These are phyloP conservation scores for Macrotrachela quadricornifera DNA, from an alignment of 1,140 invertebrate genomes.

Conservation along the genomic window DNA sequence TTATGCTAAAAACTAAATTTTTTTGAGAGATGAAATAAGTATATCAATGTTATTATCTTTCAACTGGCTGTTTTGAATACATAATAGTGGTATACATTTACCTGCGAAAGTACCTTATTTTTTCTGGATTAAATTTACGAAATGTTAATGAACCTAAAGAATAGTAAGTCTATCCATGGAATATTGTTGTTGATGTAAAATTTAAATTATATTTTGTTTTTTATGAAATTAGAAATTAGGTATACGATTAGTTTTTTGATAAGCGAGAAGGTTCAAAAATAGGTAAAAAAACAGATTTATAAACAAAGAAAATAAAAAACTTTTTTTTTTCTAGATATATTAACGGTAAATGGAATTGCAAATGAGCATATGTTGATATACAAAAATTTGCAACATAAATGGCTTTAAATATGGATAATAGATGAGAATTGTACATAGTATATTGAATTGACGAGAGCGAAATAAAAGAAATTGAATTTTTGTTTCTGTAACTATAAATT, in stretches of 20 bases:
- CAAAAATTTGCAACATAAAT: constrained; percentile 95
- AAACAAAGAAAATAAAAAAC: not conserved
- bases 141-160: constrained; percentile 54
- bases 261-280: constrained; percentile 93
- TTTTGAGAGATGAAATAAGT: too few relatives aligned
- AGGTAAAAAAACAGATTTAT: constrained; percentile 29
- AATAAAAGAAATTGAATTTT: too few relatives aligned
- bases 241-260: constrained; percentile 93
- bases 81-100: not conserved
- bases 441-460: too few relatives aligned
- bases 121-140: constrained; percentile 60
- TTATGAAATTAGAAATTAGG: constrained; percentile 58
- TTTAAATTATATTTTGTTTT: not conserved
- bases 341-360: constrained; percentile 94
- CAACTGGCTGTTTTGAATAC: constrained; percentile 26
- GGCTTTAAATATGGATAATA: constrained; percentile 97
- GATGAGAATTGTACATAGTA: constrained; percentile 91
- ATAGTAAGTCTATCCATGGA: constrained; percentile 81
- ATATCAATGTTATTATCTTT: constrained; percentile 51
- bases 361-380: constrained; percentile 95
- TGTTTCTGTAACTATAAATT: too few relatives aligned
- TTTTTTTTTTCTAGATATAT: constrained; percentile 40
- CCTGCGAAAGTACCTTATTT: not conserved
- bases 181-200: constrained; percentile 58
- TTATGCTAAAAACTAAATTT: too few relatives aligned